Conservation (phyloP, 2,113 vertebrate genomes). For the Neodontobutis hainanensis region DNA sequence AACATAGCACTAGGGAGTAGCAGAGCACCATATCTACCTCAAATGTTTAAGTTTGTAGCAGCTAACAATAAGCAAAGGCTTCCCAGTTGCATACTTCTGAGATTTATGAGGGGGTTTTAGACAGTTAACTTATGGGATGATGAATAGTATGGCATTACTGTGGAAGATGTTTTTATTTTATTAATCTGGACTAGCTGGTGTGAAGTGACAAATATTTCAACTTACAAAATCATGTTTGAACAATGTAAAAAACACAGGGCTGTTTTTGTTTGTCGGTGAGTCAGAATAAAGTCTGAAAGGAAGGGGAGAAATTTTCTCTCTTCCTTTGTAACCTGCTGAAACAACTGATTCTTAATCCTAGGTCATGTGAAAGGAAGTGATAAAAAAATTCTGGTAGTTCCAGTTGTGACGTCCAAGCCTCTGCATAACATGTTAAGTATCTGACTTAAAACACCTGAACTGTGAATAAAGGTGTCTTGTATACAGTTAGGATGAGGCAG, state of each 20-base stretch:
- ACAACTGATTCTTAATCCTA: slow-evolving; percentile 48
- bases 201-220: not conserved
- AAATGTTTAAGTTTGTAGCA: not conserved
- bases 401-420: too few relatives aligned
- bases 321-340: slow-evolving; percentile 42
- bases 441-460: too few relatives aligned
- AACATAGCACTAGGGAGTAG: not conserved
- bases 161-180: too few relatives aligned
- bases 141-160: too few relatives aligned
- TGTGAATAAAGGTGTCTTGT: too few relatives aligned
- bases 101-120: too few relatives aligned
- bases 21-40: not conserved
- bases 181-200: too few relatives aligned
- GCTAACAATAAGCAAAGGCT: too few relatives aligned
- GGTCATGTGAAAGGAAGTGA: slow-evolving; percentile 50
- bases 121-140: too few relatives aligned
- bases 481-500: too few relatives aligned
- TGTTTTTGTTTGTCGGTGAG: slow-evolving; percentile 15
- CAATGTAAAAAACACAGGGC: not conserved
- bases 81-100: too few relatives aligned
- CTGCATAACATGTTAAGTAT: too few relatives aligned
- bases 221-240: not conserved
- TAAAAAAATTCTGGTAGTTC: slow-evolving; percentile 25
- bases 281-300: slow-evolving; percentile 31
- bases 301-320: slow-evolving; percentile 61